These are phyloP conservation scores for Cephus runcator DNA, from an alignment of 2,888 invertebrate species.

Conservation along the genomic window DNA sequence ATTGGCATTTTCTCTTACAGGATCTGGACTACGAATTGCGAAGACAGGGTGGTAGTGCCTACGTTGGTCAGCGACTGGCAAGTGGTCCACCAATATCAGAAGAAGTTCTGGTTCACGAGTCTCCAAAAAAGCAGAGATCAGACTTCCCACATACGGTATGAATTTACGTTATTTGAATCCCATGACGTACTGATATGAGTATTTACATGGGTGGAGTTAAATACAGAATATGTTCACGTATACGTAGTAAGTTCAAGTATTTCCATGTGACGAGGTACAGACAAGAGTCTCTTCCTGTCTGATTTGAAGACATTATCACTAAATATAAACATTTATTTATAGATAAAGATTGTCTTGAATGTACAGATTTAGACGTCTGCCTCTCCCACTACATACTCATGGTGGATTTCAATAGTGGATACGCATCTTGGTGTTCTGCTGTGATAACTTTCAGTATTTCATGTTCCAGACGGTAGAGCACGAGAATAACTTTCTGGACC, in stretches of 20 bases:
- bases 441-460: neutral
- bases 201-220: neutral
- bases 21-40: slow-evolving; percentile 84
- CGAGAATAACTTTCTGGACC: slow-evolving; percentile 71
- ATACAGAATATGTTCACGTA: neutral
- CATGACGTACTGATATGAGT: neutral
- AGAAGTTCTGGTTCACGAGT: slow-evolving; percentile 62
- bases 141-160: slow-evolving; percentile 59
- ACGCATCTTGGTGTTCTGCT: neutral
- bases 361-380: neutral
- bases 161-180: neutral
- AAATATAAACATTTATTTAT: slow-evolving; percentile 5
- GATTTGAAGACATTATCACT: neutral
- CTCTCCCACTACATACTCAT: neutral
- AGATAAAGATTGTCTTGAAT: neutral
- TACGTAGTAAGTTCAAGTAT: neutral
- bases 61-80: slow-evolving; percentile 80
- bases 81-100: slow-evolving; percentile 67
- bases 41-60: slow-evolving; percentile 80
- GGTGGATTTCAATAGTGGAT: neutral
- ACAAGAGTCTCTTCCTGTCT: neutral
- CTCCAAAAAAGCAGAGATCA: slow-evolving; percentile 60
- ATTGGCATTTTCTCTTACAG: slow-evolving; percentile 53
- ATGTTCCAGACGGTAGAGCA: slow-evolving; percentile 66
- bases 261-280: neutral